phyloP scores from a whole-genome alignment of 2,113 vertebrate genomes.

The Coturnix japonica region DNA sequence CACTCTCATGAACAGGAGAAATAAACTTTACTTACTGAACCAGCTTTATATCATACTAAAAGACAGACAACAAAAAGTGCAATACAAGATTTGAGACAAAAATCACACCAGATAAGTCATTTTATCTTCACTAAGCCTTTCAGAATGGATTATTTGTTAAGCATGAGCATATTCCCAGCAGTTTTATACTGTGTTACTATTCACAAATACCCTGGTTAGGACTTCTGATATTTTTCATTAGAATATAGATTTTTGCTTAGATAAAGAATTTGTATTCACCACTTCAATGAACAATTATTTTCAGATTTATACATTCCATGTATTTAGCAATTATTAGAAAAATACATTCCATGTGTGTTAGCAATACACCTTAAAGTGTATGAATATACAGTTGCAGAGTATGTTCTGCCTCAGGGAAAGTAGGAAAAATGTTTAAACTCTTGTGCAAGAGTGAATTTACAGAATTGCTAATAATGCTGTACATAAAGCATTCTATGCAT shows the following conservation, averaged over 20 bases:
- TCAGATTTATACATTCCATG: background rate
- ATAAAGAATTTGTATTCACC: background rate
- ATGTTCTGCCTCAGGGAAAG: background rate
- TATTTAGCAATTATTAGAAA: too few species aligned
- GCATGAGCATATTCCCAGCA: background rate
- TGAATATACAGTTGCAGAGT: background rate
- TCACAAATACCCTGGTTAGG: background rate
- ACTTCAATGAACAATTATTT: background rate
- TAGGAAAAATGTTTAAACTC: background rate
- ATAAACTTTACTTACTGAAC: background rate
- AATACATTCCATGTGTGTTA: too few species aligned
- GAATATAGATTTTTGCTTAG: background rate
- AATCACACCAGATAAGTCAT: background rate
- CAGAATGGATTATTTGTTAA: background rate
- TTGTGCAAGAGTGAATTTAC: background rate
- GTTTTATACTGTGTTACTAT: background rate
- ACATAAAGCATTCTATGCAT: background rate
- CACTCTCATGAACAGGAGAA: background rate
- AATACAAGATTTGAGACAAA: background rate
- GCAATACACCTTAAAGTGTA: background rate
- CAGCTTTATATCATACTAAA: background rate
- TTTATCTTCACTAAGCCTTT: background rate
- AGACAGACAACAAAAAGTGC: background rate
- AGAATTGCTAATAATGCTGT: background rate
- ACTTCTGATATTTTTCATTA: background rate